Conservation (phyloP, 2,113 vertebrate genomes). For the Bagarius yarrelli region DNA sequence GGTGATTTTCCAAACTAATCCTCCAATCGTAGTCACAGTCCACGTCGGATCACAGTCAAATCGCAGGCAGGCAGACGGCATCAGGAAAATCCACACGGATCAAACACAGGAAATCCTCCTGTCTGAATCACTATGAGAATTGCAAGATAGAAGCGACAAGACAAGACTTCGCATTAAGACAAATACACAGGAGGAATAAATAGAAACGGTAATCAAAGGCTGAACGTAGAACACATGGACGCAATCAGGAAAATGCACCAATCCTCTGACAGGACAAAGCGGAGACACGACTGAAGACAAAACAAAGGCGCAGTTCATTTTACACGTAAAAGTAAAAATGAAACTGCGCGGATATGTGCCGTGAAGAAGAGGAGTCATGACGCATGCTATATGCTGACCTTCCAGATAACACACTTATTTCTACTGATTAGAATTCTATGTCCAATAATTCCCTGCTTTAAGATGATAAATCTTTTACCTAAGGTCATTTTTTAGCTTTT, state of each 20-base stretch:
- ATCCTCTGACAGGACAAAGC: not conserved
- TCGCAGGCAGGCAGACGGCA: not conserved
- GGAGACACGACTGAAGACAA: not conserved
- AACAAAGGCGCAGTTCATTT: not conserved
- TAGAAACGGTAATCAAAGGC: not conserved
- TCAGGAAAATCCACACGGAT: not conserved
- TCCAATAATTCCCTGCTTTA: conserved; percentile 14
- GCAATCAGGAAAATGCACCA: not conserved
- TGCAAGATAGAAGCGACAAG: not conserved
- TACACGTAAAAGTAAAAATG: not conserved
- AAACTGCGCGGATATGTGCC: not conserved
- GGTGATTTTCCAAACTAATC: not conserved
- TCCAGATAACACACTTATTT: not conserved
- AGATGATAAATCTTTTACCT: conserved; percentile 1
- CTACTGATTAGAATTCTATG: not conserved
- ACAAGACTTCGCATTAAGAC: not conserved
- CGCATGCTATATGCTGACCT: not conserved
- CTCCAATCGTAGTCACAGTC: not conserved
- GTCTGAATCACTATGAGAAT: not conserved
- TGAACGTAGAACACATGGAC: not conserved
- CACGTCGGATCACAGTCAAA: not conserved
- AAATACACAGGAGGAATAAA: not conserved
- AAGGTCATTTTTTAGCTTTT: conserved; percentile 1
- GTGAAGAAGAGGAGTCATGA: not conserved
- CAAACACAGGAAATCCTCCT: not conserved